Percentiles rank a stretch among this genome's conserved stretches.
Evolutionary conservation across 2,113 vertebrate genomes (phyloP).

Genomic region (Anarhynchus alexandrinus): DNA sequence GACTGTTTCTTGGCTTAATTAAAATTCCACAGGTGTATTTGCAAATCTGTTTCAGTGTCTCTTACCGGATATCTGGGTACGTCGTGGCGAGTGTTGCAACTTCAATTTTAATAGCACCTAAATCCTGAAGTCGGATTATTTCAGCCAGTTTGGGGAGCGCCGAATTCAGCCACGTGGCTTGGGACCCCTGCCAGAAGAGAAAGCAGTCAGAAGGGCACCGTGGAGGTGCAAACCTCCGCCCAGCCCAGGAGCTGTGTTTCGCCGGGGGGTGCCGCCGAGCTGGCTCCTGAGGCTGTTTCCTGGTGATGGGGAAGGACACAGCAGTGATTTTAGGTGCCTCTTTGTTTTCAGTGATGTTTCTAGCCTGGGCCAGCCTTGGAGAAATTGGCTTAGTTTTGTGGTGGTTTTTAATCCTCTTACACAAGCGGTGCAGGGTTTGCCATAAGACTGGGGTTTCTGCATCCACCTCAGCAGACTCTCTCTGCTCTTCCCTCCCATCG

Average conservation of each 20-base stretch:
- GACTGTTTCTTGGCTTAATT: not conserved
- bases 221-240: not conserved
- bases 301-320: not conserved
- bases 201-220: not conserved
- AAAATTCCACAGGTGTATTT: not conserved
- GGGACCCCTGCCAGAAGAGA: slow-evolving; percentile 75
- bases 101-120: slow-evolving; percentile 81
- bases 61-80: slow-evolving; percentile 87
- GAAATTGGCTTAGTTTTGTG: not conserved
- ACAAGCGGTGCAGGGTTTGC: not conserved
- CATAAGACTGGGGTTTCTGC: not conserved
- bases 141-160: slow-evolving; percentile 79
- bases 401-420: not conserved
- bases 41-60: not conserved
- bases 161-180: slow-evolving; percentile 72
- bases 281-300: not conserved
- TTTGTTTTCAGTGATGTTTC: not conserved
- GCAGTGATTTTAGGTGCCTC: not conserved
- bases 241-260: not conserved
- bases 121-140: slow-evolving; percentile 84
- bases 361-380: not conserved
- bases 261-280: fast-evolving
- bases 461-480: not conserved
- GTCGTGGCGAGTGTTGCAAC: slow-evolving; percentile 70
- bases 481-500: not conserved